Percentiles rank a stretch among this genome's conserved stretches.
Conservation (phyloP, 2,888 invertebrate genomes). For the Atethmia centrago region DNA sequence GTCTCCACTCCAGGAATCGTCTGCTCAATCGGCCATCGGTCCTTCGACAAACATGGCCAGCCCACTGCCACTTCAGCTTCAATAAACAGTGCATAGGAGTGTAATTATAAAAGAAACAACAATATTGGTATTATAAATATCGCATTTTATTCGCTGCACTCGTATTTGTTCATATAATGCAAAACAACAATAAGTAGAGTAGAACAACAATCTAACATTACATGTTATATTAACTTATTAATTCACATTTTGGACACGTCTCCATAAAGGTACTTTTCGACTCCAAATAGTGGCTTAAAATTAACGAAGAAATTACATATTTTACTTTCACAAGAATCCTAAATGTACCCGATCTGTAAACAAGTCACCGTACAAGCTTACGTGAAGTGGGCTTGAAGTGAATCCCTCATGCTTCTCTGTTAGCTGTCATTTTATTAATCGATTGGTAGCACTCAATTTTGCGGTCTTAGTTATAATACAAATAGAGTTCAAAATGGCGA, state of each 20-base stretch:
- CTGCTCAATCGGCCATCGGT: not conserved
- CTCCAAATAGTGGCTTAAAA: slow-evolving; percentile 1
- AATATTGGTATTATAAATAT: slow-evolving; percentile 47
- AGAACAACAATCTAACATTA: slow-evolving; percentile 44
- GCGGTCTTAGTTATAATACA: too few species aligned
- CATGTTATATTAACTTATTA: slow-evolving; percentile 10
- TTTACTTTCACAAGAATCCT: not conserved
- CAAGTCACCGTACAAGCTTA: too few species aligned
- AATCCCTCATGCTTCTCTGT: too few species aligned
- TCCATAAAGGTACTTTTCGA: slow-evolving; percentile 14
- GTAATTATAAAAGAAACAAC: slow-evolving; percentile 24
- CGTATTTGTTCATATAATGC: slow-evolving; percentile 20
- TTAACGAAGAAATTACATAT: slow-evolving; percentile 10
- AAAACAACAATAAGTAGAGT: slow-evolving; percentile 40
- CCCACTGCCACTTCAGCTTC: not conserved
- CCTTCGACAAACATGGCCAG: not conserved
- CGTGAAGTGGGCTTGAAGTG: too few species aligned
- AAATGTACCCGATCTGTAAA: too few species aligned
- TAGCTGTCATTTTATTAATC: too few species aligned
- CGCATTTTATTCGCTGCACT: slow-evolving; percentile 56
- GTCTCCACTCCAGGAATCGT: too few species aligned
- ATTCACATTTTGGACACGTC: slow-evolving; percentile 22
- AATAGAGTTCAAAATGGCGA: too few species aligned
- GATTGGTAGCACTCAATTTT: too few species aligned
- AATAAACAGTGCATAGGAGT: not conserved